A percentile compares a stretch with the other conserved stretches of the same genome.
These are phyloP conservation scores for Muntiacus muntjak DNA, from an alignment of 2,113 vertebrate genomes.

Conservation along the genomic window DNA sequence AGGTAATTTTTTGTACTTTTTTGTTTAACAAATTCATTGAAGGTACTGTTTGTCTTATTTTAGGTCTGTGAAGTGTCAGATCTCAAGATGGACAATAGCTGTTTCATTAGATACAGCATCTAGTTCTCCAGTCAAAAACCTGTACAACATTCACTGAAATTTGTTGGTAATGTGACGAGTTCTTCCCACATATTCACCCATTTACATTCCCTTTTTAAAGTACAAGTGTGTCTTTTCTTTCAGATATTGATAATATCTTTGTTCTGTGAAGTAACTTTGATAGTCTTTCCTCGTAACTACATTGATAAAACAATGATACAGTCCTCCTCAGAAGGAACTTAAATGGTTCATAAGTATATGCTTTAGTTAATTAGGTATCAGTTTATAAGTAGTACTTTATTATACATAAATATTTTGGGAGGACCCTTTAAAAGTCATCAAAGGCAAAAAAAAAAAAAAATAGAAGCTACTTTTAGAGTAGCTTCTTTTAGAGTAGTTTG, in stretches of 20 bases:
- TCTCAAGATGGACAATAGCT: neutral
- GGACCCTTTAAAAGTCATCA: neutral
- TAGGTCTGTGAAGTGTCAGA: neutral
- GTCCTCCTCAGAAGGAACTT: neutral
- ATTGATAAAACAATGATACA: neutral
- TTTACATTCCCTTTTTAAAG: neutral
- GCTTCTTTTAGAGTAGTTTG: neutral
- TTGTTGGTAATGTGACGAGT: neutral
- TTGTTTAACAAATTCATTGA: neutral
- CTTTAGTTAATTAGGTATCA: slow-evolving; percentile 13
- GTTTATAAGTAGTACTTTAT: neutral
- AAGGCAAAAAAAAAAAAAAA: neutral
- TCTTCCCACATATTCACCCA: neutral
- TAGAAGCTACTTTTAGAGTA: neutral
- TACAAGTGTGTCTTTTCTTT: slow-evolving; percentile 5
- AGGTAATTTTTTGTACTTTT: neutral
- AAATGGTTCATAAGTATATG: neutral
- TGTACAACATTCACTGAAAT: neutral
- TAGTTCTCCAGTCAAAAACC: neutral
- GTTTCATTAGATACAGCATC: neutral
- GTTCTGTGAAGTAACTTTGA: neutral
- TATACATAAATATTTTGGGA: slow-evolving; percentile 19
- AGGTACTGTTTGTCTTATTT: slow-evolving; percentile 20
- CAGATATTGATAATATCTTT: neutral
- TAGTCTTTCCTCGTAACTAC: neutral